These are phyloP conservation scores for Andrena chrysosceles DNA, from an alignment of 2,888 invertebrate species.

Conservation along the genomic window DNA sequence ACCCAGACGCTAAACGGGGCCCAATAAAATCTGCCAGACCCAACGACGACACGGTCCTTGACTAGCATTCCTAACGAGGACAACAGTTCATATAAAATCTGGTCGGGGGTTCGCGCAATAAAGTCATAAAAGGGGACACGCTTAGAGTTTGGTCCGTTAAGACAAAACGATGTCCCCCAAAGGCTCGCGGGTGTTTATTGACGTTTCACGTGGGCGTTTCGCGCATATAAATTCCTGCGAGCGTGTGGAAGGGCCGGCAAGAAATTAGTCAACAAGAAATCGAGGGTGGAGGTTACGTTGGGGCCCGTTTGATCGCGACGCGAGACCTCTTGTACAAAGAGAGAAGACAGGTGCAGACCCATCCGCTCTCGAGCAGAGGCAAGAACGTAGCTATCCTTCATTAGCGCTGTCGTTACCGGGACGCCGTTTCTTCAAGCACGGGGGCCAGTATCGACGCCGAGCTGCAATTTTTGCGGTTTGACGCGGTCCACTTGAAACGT, in stretches of 20 bases:
- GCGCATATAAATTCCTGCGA: conserved; percentile 59
- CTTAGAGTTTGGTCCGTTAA: conserved; percentile 32
- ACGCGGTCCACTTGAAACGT: conserved; percentile 11
- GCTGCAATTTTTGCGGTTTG: conserved; percentile 7
- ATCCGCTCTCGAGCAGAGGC: conserved; percentile 56
- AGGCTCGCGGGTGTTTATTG: conserved; percentile 47
- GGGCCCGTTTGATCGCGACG: conserved; percentile 17
- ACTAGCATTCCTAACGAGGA: conserved; percentile 41
- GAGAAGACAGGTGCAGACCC: conserved; percentile 75
- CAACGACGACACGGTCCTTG: conserved; percentile 1
- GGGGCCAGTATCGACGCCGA: conserved; percentile 24
- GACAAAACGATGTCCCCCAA: background rate
- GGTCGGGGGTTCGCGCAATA: conserved; percentile 58
- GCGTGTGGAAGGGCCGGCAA: conserved; percentile 49
- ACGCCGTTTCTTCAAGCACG: conserved; percentile 65
- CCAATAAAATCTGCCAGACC: conserved; percentile 23
- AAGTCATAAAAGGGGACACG: conserved; percentile 70
- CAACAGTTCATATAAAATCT: conserved; percentile 54
- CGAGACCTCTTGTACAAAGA: conserved; percentile 46
- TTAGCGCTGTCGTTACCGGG: conserved; percentile 81
- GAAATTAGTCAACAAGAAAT: conserved; percentile 64
- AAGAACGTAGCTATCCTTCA: conserved; percentile 81
- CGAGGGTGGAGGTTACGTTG: conserved; percentile 47
- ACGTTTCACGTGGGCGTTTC: conserved; percentile 55
- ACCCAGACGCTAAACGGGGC: conserved; percentile 8